Base-by-base conservation (phyloP, 2,888 invertebrate genomes). In the Drosophila borealis region DNA sequence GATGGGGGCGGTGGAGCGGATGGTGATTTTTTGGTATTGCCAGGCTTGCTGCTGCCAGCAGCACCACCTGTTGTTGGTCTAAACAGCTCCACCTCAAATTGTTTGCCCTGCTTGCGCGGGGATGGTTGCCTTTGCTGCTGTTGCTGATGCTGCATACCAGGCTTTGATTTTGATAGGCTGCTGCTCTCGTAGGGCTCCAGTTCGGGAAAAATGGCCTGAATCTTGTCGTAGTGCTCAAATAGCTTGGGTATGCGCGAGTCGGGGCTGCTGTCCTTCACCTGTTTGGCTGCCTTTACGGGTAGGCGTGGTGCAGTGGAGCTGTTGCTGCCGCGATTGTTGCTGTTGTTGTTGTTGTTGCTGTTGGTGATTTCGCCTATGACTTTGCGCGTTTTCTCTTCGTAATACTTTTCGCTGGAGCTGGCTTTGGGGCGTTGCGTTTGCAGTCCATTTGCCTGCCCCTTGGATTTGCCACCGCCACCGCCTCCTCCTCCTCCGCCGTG, bases 171-270 rank as follows among this genome's bases (percentile, higher is more conserved):
- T 25, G 80, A 75, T 25, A 65, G 46, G 34, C 36, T 65, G 41
- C 85, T 78, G 57, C 89, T 89, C 37, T 91, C 90, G 71, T 93
- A 93, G 4, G 94, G 94, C 78, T 94, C 94, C 87, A 94, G 93
- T 71, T 95, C 95, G 3, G 96, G 96, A 91, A 96, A 96, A 79
- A 96, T 95, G 84, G 95, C 94, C 91, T 96, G 95, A 75, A 96
- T 95, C 93, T 96, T 96, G 78, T 95, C 94, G 91, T 96, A 96
- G 84, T 95, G 94, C 91, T 95, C 95, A 92, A 96, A 96, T 62
- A 95, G 93, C 81, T 94, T 94, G 19, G 95, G 95, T 92, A 96
- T 95, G 90, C 95, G 94, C 55, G 92, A 92, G 70, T 93, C 92
- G 17, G 80, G 64, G 62, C 55, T 75, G 51, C 78, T 90, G 57